Base-by-base conservation (phyloP, 1,140 invertebrate genomes). In the Dreissena rostriformis region DNA sequence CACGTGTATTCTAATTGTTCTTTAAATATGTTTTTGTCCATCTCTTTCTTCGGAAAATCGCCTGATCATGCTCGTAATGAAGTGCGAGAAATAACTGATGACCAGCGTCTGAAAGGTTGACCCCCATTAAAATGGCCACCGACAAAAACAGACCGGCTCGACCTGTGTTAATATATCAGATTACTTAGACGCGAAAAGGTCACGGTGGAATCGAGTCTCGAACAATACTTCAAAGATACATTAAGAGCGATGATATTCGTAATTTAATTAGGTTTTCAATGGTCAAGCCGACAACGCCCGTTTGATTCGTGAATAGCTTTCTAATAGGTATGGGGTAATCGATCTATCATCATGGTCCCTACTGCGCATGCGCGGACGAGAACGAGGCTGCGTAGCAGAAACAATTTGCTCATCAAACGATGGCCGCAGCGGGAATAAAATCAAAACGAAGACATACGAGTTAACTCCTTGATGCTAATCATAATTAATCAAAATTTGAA, bases 161-260 rank as follows among this genome's bases (percentile, higher is more conserved):
- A 79, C 66, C 77, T 29, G 39, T 19, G 14, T 26, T 61, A 57
- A 57, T 29, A 75, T 55, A 29, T 68, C 51, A 55, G 66, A 49
- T 78, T 70, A 53, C 76, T 39, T 19, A 68, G 57, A 61, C 57
- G 17, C 57, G 2, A 61, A 11, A 61, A n/a, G 57, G 57, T 61
- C 57, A 61, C 17, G 4, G 57, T 61, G 22, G 39, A 39, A 52
- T 24, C 55, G 39, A 67, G 22, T 70, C 67, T 68, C 19, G 6
- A 51, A 79, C 77, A 79, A 79, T 79, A 70, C 65, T 70, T 79
- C 77, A 79, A 79, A 79, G 26, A 55, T n/a, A 68, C 39, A 79
- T 79, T 79, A 79, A 28, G 51, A 70, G 77, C 17, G 6, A 68
- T 79, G 52, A 71, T 52, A 79, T 67, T 71, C 22, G 26, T 70